Base-by-base conservation (phyloP, 2,888 invertebrate species). In the Phragmatobia fuliginosa region DNA sequence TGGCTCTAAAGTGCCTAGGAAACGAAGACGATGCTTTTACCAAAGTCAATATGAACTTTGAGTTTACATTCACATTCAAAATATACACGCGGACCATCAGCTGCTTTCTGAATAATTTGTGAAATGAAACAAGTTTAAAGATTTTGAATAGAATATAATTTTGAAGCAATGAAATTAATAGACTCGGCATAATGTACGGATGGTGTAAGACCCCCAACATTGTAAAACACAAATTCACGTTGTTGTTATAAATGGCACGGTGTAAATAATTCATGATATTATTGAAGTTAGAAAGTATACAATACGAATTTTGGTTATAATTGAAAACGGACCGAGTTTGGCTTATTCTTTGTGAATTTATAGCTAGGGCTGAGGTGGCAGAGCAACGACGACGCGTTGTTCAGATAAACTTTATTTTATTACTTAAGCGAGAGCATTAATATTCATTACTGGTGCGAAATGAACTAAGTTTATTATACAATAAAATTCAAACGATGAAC, bases 361-460 rank as follows among this genome's bases (percentile, higher is more conserved):
- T 93, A 91, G 91, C 91, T 86, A 83, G 85, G 85, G 86, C 87
- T 84, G 86, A 86, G 87, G 89, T 88, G 85, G 85, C 85, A 83
- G 85, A 84, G 85, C 76, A 76, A 87, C 88, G 88, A 88, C 87
- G 91, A 91, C 90, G 92, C 92, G 87, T 90, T 91, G 90, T 88
- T 88, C 89, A 87, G 92, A 92, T 93, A 93, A 94, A 94, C 91
- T 94, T 94, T 92, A 94, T 93, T 94, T 94, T 94, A 94, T 94
- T 92, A 91, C 91, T 92, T 92, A 91, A 92, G 89, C 91, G 89
- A 91, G 91, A 91, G 88, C 94, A 94, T 94, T 94, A 94, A 94
- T 94, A 94, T 94, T 94, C 94, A 94, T 94, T 94, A 94, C 90
- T 84, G 89, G 85, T 82, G 89, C 87, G 84, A 93, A 94, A 94